Percentiles rank a stretch among this genome's conserved stretches.
phyloP scores from a whole-genome alignment of 2,113 vertebrate genomes.

The Pomatostomus ruficeps region DNA sequence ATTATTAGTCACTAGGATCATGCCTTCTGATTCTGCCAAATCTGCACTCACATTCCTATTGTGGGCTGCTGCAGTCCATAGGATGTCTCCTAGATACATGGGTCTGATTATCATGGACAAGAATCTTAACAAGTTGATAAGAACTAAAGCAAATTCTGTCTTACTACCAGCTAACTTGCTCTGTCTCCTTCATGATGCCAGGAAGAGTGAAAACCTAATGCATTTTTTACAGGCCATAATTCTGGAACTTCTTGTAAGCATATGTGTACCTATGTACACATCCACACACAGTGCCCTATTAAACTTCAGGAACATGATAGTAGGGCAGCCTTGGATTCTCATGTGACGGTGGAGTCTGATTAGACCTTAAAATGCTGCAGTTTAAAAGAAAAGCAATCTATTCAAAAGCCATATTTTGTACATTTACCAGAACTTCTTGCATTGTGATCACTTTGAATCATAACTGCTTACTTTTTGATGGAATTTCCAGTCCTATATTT shows the following conservation, averaged over 20 bases:
- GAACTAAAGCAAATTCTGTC: not conserved
- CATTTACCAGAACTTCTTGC: not conserved
- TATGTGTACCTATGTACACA: not conserved
- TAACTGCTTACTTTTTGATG: not conserved
- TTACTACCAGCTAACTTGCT: not conserved
- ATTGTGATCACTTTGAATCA: not conserved
- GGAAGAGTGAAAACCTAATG: not conserved
- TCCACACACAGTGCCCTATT: not conserved
- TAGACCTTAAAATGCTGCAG: not conserved
- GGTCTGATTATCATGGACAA: not conserved
- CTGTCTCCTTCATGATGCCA: not conserved
- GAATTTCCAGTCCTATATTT: not conserved
- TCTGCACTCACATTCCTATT: not conserved
- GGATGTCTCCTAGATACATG: not conserved
- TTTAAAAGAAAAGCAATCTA: not conserved
- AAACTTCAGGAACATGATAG: not conserved
- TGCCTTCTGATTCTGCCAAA: not conserved
- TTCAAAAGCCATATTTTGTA: not conserved
- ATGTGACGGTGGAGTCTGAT: not conserved
- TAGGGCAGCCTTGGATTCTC: not conserved
- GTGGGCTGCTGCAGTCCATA: not conserved
- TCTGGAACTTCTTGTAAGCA: not conserved
- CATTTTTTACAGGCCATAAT: not conserved
- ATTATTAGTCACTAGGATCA: not conserved
- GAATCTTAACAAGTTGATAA: not conserved